Evolutionary conservation across 2,888 invertebrate species (phyloP).

Genomic region (Eupithecia vulgata): DNA sequence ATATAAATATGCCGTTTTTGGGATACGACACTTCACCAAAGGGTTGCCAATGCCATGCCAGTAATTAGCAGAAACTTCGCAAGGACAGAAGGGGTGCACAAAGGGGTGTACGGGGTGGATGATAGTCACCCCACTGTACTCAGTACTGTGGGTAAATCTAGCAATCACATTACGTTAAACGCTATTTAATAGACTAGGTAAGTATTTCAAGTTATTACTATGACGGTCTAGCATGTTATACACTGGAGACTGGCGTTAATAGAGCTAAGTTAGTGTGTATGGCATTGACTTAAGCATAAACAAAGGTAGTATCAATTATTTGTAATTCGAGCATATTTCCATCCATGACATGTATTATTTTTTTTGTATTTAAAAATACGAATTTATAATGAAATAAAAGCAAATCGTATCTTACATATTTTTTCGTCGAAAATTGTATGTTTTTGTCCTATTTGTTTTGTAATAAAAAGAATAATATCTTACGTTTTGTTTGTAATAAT

Average conservation of each 20-base stretch:
- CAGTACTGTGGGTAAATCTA: constrained; percentile 10
- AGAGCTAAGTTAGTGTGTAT: background rate
- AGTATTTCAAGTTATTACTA: background rate
- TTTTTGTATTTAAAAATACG: too few relatives aligned
- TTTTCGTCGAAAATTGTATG: too few relatives aligned
- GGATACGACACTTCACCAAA: constrained; percentile 51
- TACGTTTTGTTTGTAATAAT: too few relatives aligned
- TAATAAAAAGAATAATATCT: too few relatives aligned
- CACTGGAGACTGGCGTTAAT: background rate
- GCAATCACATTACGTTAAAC: constrained; percentile 10
- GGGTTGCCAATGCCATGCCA: constrained; percentile 46
- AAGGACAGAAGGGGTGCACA: constrained; percentile 45
- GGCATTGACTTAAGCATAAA: too few relatives aligned
- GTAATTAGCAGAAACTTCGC: constrained; percentile 74
- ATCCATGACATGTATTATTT: too few relatives aligned
- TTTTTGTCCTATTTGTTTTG: too few relatives aligned
- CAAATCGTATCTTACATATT: too few relatives aligned
- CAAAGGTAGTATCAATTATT: too few relatives aligned
- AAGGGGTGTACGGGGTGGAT: constrained; percentile 46
- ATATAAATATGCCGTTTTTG: constrained; percentile 18
- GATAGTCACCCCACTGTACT: background rate
- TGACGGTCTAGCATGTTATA: background rate
- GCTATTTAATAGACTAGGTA: constrained; percentile 8
- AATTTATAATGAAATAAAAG: too few relatives aligned
- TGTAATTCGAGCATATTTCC: too few relatives aligned